These are phyloP conservation scores for Hecatera dysodea DNA, from an alignment of 2,888 invertebrate genomes.

Conservation along the genomic window DNA sequence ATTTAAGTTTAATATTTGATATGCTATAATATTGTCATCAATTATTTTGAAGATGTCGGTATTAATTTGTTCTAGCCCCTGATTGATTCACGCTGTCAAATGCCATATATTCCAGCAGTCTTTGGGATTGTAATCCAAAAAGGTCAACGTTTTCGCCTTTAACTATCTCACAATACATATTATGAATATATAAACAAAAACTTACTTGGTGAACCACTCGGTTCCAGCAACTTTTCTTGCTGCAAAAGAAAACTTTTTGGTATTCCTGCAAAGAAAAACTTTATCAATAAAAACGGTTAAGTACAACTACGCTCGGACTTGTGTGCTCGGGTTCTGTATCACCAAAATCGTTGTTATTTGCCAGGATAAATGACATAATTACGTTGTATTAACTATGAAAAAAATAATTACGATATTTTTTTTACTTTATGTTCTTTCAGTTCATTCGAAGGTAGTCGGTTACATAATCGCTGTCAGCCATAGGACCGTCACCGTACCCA, in stretches of 20 bases:
- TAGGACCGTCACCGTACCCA: too few relatives aligned
- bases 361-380: too few relatives aligned
- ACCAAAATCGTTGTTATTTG: not conserved
- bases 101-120: not conserved
- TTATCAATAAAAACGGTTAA: not conserved
- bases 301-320: too few relatives aligned
- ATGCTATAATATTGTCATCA: too few relatives aligned
- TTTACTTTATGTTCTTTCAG: too few relatives aligned
- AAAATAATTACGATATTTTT: too few relatives aligned
- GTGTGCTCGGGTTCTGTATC: not conserved
- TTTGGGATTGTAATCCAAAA: not conserved
- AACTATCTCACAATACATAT: not conserved
- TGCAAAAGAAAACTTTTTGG: constrained; percentile 64
- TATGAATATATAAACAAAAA: not conserved
- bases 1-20: too few relatives aligned
- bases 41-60: not conserved
- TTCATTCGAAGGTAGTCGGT: too few relatives aligned
- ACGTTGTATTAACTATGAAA: too few relatives aligned
- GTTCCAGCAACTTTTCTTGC: constrained; percentile 20
- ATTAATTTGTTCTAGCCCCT: not conserved
- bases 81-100: not conserved
- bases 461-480: too few relatives aligned
- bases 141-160: not conserved
- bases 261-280: constrained; percentile 61
- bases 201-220: constrained; percentile 40